Evolutionary conservation across 2,888 invertebrate genomes (phyloP), one percentile per base, ranked within the genome.

Genomic region (Drosophila differens): DNA sequence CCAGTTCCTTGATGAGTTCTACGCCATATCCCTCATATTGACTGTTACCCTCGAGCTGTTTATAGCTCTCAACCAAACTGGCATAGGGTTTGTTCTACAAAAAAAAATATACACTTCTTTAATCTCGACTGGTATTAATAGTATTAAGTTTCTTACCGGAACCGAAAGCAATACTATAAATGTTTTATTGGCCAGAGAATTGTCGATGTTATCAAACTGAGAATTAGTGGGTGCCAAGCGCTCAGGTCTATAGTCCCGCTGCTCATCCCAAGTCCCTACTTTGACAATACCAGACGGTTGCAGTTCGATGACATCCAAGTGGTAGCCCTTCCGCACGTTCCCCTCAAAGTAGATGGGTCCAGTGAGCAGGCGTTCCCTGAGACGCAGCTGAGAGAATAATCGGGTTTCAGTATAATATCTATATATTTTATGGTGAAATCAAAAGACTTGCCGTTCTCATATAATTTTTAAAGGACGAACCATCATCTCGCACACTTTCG

Each of bases 21-120:
- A 98, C 96, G 14, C 97, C 97, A 91, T 97, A 98, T 4, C 98
- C 98, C 93, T 98, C 97, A 91, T 95, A 98, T 19, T 96, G 95
- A 74, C 96, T 96, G 89, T 98, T 98, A 1, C 97, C 98, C 22
- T 94, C 94, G 53, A 97, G 94, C 74, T 94, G 94, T 37, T 91
- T 94, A 53, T 95, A 93, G 0, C 96, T 96, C 86, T 96, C 95
- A 88, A 96, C 97, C 30, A 96, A 92, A 96, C 98, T 97, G 6
- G 97, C 96, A 91, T 98, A 98, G 0, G 99, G 99, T 44, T 95
- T 95, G 91, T 96, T 92, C 92, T 92, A 16, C 0, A 35, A 35
- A 53, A 47, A 39, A 39, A 47, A 59, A 28, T 10, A 12, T 28
- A 10, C 0, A 28, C 5, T 28, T 5, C 5, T 19, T 47, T 4